Conservation (phyloP, 1,140 invertebrate species). For the Apis mellifera region Amel_HAv3.1 CM009937.2:11974501-11975000, state of each 20-base stretch:
- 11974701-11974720: not conserved
- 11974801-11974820: too few species aligned
- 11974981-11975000: not conserved
- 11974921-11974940: not conserved
- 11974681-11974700: not conserved
- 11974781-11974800: too few species aligned
- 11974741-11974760: not conserved
- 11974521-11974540: not conserved
- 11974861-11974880: too few species aligned
- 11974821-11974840: too few species aligned
- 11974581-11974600: slow-evolving; percentile 26
- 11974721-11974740: not conserved
- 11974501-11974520: slow-evolving; percentile 38
- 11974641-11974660: not conserved
- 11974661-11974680: not conserved
- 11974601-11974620: slow-evolving; percentile 23
- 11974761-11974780: too few species aligned
- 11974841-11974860: too few species aligned
- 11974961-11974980: not conserved
- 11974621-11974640: not conserved
- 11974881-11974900: too few species aligned
- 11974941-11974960: not conserved
- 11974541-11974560: not conserved
- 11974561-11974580: not conserved
- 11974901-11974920: not conserved